Percentiles rank a stretch among this genome's conserved stretches.
These are phyloP conservation scores for Penaeus vannamei DNA, from an alignment of 1,140 invertebrate species.

Conservation along the genomic window DNA sequence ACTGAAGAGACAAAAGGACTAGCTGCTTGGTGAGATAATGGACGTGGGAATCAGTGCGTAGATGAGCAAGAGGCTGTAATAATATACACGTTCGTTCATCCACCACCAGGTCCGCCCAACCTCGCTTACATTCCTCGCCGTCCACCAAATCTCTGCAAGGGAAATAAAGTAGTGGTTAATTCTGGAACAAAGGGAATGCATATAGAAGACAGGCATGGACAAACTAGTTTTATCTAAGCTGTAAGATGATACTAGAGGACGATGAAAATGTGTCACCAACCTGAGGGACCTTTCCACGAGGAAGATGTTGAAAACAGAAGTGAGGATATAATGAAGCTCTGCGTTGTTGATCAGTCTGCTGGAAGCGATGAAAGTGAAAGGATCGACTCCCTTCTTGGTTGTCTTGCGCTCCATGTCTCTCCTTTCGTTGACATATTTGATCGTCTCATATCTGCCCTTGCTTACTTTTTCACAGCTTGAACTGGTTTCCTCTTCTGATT, in stretches of 20 bases:
- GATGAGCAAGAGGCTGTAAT: slow-evolving; percentile 37
- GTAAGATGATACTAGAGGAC: neutral
- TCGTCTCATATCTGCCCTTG: neutral
- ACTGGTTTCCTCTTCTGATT: neutral
- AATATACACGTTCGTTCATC: slow-evolving; percentile 47
- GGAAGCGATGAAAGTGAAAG: slow-evolving; percentile 25
- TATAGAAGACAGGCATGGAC: neutral
- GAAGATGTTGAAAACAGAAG: slow-evolving; percentile 45
- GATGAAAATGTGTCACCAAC: neutral
- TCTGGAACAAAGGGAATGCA: too few relatives aligned
- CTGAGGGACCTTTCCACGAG: slow-evolving; percentile 49
- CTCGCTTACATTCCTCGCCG: neutral
- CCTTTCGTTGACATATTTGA: neutral
- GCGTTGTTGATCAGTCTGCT: slow-evolving; percentile 33
- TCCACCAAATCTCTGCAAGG: slow-evolving; percentile 33
- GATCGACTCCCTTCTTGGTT: neutral
- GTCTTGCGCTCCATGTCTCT: neutral
- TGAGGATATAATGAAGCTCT: slow-evolving; percentile 56
- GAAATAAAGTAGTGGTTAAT: neutral
- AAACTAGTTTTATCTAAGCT: neutral
- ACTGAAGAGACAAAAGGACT: slow-evolving; percentile 55
- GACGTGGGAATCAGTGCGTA: slow-evolving; percentile 36
- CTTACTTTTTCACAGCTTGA: neutral
- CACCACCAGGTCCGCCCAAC: slow-evolving; percentile 47
- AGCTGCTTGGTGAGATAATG: slow-evolving; percentile 46